Evolutionary conservation across 2,888 invertebrate species (phyloP), one percentile per base, ranked within the genome.

Genomic region (Yponomeuta malinellus): DNA sequence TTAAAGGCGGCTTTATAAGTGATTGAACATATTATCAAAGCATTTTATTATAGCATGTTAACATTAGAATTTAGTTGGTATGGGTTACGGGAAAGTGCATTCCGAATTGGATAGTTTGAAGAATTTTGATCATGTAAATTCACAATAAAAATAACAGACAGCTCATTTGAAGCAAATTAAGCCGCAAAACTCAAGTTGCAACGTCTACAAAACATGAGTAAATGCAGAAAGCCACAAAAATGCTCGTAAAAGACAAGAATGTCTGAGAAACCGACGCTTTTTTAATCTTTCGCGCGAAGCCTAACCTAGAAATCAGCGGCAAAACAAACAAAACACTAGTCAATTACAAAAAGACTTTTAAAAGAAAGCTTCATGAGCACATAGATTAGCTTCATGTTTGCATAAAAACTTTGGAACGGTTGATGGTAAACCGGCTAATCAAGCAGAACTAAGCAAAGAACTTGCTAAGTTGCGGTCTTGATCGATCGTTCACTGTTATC

Each of bases 401-500:
- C 23, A 64, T 63, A 63, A 29, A 64, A 31, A 64, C 23, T 10
- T 64, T 1, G 15, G 15, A 59, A 59, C 52, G 52, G 52, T 15
- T 59, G 52, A 59, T 59, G 52, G 52, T 59, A 59, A 59, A 59
- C 52, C 12, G 52, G 5, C 4, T 59, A 59, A 59, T 59, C 52
- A 59, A 59, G 52, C 52, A 59, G 52, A 59, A 59, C 52, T 59
- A 59, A 59, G 52, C 52, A 59, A 59, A 59, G 52, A 59, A 59
- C 52, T 59, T 52, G 52, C 52, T 52, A 52, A 37, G 67, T 67
- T 67, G 67, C 69, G 63, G 63, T 65, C 29, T 71, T 67, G 67
- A 63, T 63, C n/a, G 70, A 69, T 69, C 63, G 63, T 71, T 48
- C 63, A 67, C 69, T 70, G 52, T 37, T 48, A 23, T 37, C 23